Evolutionary conservation across 2,888 invertebrate genomes (phyloP).

Genomic region (Phaedon cochleariae): DNA sequence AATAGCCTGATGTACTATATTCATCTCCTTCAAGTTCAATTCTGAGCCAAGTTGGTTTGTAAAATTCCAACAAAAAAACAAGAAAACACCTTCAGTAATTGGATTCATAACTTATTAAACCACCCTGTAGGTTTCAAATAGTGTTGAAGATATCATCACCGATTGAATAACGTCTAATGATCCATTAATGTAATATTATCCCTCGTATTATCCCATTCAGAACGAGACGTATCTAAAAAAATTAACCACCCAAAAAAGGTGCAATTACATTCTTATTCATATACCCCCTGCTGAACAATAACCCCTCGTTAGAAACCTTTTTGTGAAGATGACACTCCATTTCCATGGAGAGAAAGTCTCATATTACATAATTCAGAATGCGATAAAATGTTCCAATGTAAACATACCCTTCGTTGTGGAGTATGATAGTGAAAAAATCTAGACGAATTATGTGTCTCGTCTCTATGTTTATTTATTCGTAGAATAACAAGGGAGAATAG

Average conservation of each 20-base stretch:
- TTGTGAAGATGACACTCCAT: constrained; percentile 9
- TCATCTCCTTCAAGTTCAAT: no score
- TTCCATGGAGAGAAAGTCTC: constrained; percentile 10
- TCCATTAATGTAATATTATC: not conserved
- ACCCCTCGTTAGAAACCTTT: constrained; percentile 13
- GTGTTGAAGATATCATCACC: not conserved
- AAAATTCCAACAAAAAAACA: no score
- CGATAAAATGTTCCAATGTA: constrained; percentile 2
- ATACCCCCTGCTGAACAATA: not conserved
- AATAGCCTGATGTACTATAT: no score
- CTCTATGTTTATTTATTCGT: not conserved
- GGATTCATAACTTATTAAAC: no score
- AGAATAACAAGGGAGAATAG: not conserved
- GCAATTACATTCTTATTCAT: constrained; percentile 11
- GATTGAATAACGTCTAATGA: not conserved
- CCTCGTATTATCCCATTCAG: not conserved
- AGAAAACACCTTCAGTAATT: no score
- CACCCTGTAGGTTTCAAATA: not conserved
- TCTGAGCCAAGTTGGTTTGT: no score
- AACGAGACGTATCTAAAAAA: not conserved
- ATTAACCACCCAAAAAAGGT: constrained; percentile 7
- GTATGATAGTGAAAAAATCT: constrained; percentile 2
- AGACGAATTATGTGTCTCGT: constrained; percentile 4
- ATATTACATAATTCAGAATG: constrained; percentile 11
- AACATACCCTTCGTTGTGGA: not conserved